Base-by-base conservation (phyloP, 1,140 invertebrate genomes). In the Brachionus paranguensis region DNA sequence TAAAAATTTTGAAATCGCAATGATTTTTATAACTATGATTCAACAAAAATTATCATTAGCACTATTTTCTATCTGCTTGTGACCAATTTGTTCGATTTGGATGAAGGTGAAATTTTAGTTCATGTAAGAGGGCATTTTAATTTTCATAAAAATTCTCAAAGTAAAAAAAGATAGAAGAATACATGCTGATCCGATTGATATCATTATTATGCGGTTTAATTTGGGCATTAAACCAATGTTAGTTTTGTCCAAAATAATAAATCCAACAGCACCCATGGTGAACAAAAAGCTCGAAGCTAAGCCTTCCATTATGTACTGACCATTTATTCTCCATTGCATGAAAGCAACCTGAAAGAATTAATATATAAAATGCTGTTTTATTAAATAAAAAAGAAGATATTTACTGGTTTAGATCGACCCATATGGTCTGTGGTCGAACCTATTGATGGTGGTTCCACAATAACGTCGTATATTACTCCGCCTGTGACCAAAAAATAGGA, bases 231-330 rank as follows among this genome's bases (percentile, higher is more conserved):
- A 92, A 0, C 95, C 94, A 85, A 93, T 93, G 88, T 98, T 96
- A 0, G 95, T 97, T 85, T 95, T 93, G 89, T 99, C 97, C 65
- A 99, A 90, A 84, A 99, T 94, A 10, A 99, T 95, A 89, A 99
- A 98, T 4, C 97, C 97, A 37, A 99, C 89, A 2, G 96, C 96
- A 68, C 97, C 96, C 55, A 98, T 91, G 0, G 95, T 96, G 89
- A 99, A 99, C 5, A 99, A 91, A 87, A 99, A 98, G 89, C 95
- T 96, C 29, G 96, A 95, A 12, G 96, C 96, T 83, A 99, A 89
- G 1, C 97, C 97, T 91, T 99, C 96, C 95, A 99, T 97, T 50
- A 99, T 99, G 87, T 98, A 99, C 89, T 99, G 96, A 0, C 96
- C 97, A 91, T 99, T 99, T 0, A 99, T 96, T 86, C 97, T 91